Conservation (phyloP, 2,888 invertebrate genomes). For the Temnothorax unifasciatus region DNA sequence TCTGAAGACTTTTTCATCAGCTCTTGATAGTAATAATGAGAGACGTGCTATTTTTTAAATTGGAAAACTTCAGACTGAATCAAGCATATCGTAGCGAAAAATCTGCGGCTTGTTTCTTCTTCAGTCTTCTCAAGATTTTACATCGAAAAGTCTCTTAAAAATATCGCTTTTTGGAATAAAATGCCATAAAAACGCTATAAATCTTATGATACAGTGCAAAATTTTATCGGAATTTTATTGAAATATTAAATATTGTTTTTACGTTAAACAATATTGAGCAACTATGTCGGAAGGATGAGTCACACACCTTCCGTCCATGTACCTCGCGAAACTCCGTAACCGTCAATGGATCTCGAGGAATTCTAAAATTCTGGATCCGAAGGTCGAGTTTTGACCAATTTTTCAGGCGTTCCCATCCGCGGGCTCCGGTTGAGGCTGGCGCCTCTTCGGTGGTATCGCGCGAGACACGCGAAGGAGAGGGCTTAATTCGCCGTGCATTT, state of each 20-base stretch:
- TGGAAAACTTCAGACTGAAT: not conserved
- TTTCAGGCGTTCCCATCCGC: conserved; percentile 4
- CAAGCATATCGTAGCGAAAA: not conserved
- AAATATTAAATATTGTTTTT: not conserved
- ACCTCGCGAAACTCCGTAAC: not conserved
- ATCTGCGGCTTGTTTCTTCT: not conserved
- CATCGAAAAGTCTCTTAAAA: not conserved
- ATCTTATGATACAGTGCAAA: not conserved
- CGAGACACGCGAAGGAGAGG: conserved; percentile 64
- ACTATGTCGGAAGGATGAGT: not conserved
- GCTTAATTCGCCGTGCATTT: conserved; percentile 81
- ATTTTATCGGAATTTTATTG: not conserved
- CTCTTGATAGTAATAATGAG: not conserved
- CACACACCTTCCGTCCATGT: too few relatives aligned
- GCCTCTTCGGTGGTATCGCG: conserved; percentile 50
- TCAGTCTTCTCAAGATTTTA: not conserved
- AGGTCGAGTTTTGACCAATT: not conserved
- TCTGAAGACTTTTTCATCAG: not conserved
- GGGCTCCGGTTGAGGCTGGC: conserved; percentile 40
- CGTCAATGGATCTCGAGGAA: not conserved
- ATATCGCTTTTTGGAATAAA: not conserved
- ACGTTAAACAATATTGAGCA: conserved; percentile 14
- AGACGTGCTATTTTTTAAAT: not conserved
- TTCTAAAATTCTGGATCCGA: not conserved
- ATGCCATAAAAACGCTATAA: not conserved